Evolutionary conservation across 2,888 invertebrate genomes (phyloP), one percentile per base, ranked within the genome.

Genomic region (Chironomus tentans): DNA sequence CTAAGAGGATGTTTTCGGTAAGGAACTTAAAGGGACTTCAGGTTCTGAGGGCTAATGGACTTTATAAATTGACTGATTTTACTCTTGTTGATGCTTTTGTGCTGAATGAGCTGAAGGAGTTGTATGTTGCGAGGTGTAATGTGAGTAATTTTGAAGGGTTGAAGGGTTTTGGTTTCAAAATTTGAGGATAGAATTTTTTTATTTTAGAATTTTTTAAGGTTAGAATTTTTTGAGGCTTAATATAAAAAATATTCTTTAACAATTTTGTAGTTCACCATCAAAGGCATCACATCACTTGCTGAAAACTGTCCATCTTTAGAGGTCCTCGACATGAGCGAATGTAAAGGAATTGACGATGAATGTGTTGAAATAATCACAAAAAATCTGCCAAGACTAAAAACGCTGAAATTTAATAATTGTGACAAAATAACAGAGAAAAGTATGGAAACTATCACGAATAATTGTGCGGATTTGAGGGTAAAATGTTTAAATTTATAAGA

Each of bases 1-100:
- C 56, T 10, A 47, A 38, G 3, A 22, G 69, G 13, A 38, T 24
- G 50, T 61, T 69, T 22, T 76, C 76, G 18, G 38, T 76, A 3
- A 68, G 69, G 10, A 76, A 76, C 22, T 22, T 76, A 7, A 76
- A 69, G 18, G 76, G 76, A 5, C 56, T 76, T 0, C 68, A 76
- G 56, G 28, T 56, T 4, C 15, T 76, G 4, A 46, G 69, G 56
- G 62, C 50, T 13, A 69, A 69, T 56, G 76, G 76, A 50, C 22
- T 76, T 12, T 76, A 68, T 22, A 76, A 76, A 18, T 10, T 76
- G 28, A 69, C 76, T 24, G 76, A 76, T 28, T 76, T 69, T 38
- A 76, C 69, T 13, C 22, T 69, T 7, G 12, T 21, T n/a, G 76
- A 76, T 56, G 69, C 69, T 15, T 56, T 76, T 48, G 18, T 56